Evolutionary conservation across 2,113 vertebrate genomes (phyloP).

Genomic region (Cyphotilapia sp.): DNA sequence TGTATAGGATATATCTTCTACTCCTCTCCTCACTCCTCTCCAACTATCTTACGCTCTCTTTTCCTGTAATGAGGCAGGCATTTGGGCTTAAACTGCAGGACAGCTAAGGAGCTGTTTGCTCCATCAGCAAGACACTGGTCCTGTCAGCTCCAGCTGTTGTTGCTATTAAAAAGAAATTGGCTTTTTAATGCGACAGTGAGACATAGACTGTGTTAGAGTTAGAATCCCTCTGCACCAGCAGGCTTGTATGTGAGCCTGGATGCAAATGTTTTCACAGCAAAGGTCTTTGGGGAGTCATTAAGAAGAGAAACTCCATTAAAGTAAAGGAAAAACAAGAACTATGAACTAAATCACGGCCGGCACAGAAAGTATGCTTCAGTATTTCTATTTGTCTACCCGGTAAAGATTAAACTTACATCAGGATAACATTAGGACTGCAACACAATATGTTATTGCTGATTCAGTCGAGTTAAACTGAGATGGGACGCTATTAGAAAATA

Average conservation of each 20-base stretch:
- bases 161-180: conserved; percentile 70
- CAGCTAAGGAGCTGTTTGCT: conserved; percentile 42
- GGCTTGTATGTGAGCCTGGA: background rate
- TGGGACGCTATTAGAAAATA: background rate
- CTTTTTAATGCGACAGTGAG: conserved; percentile 55
- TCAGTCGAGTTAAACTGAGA: background rate
- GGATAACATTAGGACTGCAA: background rate
- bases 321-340: conserved; percentile 35
- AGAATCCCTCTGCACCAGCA: background rate
- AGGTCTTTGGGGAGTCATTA: conserved; percentile 34
- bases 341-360: background rate
- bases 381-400: background rate
- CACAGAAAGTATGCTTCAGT: background rate
- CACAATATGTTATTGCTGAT: background rate
- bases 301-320: conserved; percentile 28
- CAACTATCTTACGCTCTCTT: background rate
- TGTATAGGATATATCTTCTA: background rate
- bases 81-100: conserved; percentile 38
- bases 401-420: conserved; percentile 6
- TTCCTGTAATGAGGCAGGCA: conserved; percentile 45
- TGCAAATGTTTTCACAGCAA: conserved; percentile 13
- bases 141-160: conserved; percentile 67
- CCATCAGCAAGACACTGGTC: conserved; percentile 54
- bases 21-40: background rate
- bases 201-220: conserved; percentile 23